These are phyloP conservation scores for Corythaeola cristata DNA, from an alignment of 2,113 vertebrate genomes.

Conservation along the genomic window DNA sequence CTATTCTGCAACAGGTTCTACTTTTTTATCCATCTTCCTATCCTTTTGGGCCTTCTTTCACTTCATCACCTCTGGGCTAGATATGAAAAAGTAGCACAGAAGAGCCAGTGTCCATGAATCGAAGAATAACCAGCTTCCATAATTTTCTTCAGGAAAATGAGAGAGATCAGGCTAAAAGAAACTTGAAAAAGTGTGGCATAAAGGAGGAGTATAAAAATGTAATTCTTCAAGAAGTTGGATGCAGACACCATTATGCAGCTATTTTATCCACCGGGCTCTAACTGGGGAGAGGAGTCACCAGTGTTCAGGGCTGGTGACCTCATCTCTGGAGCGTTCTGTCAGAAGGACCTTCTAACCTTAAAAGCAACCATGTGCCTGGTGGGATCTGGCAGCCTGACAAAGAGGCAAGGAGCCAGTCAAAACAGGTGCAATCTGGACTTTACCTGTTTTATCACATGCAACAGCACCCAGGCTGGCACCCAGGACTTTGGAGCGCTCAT, in stretches of 20 bases:
- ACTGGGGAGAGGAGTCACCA: not conserved
- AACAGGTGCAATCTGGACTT: not conserved
- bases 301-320: not conserved
- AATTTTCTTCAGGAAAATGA: not conserved
- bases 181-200: not conserved
- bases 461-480: not conserved
- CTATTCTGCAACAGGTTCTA: not conserved
- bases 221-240: not conserved
- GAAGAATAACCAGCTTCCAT: not conserved
- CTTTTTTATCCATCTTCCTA: not conserved
- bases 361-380: fast-evolving
- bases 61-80: not conserved
- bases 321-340: not conserved
- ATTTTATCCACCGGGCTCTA: not conserved
- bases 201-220: not conserved
- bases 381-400: not conserved
- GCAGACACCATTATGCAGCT: not conserved
- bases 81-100: not conserved
- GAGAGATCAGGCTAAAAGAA: not conserved
- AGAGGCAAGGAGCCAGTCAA: not conserved
- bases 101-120: not conserved
- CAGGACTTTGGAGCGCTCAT: not conserved
- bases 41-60: not conserved
- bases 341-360: not conserved
- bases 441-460: not conserved